A percentile compares a stretch with the other conserved stretches of the same genome.
Evolutionary conservation across 2,113 vertebrate genomes (phyloP).

Genomic region (Acrocephalus arundinaceus): DNA sequence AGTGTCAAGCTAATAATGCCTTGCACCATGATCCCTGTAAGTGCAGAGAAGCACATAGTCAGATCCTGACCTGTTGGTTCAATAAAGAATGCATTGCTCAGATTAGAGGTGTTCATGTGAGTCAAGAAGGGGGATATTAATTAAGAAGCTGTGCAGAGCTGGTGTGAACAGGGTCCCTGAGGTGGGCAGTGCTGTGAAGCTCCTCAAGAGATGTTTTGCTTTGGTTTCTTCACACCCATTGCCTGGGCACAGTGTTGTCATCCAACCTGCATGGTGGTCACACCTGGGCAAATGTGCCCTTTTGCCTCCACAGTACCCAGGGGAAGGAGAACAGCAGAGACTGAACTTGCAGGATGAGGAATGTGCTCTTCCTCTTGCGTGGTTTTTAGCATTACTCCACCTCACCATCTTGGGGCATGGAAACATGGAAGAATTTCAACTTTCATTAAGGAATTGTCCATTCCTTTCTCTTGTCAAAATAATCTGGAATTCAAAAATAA

Average conservation of each 20-base stretch:
- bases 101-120: background rate
- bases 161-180: background rate
- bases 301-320: background rate
- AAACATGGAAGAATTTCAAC: background rate
- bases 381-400: background rate
- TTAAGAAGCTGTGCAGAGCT: background rate
- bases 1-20: background rate
- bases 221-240: background rate
- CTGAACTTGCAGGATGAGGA: background rate
- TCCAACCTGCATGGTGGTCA: accelerated
- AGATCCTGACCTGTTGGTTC: background rate
- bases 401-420: background rate
- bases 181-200: background rate
- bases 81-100: background rate
- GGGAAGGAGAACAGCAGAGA: background rate
- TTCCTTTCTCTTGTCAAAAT: background rate
- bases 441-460: background rate
- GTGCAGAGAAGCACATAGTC: background rate
- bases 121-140: background rate
- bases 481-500: background rate
- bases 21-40: background rate
- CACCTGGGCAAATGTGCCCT: background rate
- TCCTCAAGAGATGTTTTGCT: background rate
- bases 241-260: background rate
- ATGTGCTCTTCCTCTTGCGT: background rate